Evolutionary conservation across 2,113 vertebrate species (phyloP).

Genomic region (Daubentonia madagascariensis): DNA sequence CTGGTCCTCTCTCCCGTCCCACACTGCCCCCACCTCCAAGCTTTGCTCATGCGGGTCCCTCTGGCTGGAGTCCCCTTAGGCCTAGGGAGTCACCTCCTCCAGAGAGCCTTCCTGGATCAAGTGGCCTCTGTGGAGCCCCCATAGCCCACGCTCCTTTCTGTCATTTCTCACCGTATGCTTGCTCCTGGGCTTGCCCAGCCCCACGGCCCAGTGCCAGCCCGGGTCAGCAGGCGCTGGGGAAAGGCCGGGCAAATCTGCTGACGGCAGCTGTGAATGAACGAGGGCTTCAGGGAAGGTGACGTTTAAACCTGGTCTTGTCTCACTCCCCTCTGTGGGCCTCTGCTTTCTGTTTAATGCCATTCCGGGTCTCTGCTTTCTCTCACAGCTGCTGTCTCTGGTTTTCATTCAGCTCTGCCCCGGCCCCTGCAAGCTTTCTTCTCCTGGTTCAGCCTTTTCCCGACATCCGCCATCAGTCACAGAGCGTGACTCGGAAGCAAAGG

Average conservation of each 20-base stretch:
- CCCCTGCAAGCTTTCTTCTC: background rate
- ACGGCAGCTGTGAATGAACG: background rate
- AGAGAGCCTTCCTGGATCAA: background rate
- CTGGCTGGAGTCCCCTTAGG: background rate
- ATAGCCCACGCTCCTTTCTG: background rate
- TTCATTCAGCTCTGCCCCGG: background rate
- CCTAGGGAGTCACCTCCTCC: background rate
- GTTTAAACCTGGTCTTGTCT: background rate
- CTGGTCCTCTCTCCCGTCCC: too few species aligned
- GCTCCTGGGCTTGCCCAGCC: background rate
- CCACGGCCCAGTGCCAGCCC: rapidly evolving
- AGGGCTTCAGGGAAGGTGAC: background rate
- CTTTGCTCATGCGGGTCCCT: background rate
- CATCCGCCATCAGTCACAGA: background rate
- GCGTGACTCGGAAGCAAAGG: background rate
- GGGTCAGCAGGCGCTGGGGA: background rate
- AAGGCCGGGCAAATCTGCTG: too few species aligned
- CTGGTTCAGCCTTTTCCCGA: background rate
- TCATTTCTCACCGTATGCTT: background rate
- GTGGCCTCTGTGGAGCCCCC: background rate
- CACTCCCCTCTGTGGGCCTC: background rate
- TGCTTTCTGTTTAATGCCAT: background rate
- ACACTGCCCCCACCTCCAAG: rapidly evolving
- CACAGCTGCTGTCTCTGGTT: background rate
- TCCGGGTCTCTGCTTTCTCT: background rate